A percentile compares a stretch with the other conserved stretches of the same genome.
Evolutionary conservation across 2,113 vertebrate species (phyloP).

Genomic region (Seriola quinqueradiata): DNA sequence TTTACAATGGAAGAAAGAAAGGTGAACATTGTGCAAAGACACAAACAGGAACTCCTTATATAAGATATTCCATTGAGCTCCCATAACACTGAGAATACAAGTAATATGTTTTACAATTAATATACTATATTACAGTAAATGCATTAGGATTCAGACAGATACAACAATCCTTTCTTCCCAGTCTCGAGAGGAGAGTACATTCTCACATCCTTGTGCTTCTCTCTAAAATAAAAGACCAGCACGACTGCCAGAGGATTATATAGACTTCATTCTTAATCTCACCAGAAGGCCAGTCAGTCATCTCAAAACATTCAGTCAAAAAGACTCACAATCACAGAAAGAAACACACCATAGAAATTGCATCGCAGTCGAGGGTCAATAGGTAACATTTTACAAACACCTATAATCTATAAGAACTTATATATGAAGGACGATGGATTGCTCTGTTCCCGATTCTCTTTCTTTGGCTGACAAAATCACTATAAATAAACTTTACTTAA

Average conservation of each 20-base stretch:
- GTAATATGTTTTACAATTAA: constrained; percentile 73
- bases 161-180: constrained; percentile 58
- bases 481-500: constrained; percentile 70
- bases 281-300: constrained; percentile 65
- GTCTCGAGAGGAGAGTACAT: constrained; percentile 68
- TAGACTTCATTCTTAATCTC: constrained; percentile 68
- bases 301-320: constrained; percentile 80
- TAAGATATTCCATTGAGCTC: constrained; percentile 71
- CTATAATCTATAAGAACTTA: constrained; percentile 57
- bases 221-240: constrained; percentile 56
- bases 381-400: constrained; percentile 73
- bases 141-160: constrained; percentile 66
- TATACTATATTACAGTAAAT: constrained; percentile 77
- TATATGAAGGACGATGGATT: constrained; percentile 68
- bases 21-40: constrained; percentile 82
- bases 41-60: constrained; percentile 63
- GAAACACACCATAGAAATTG: constrained; percentile 74
- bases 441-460: constrained; percentile 72
- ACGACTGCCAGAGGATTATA: constrained; percentile 28
- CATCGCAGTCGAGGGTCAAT: constrained; percentile 74
- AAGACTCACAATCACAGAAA: constrained; percentile 71
- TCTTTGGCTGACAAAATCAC: constrained; percentile 86
- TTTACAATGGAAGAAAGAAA: constrained; percentile 80
- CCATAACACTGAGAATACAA: constrained; percentile 74
- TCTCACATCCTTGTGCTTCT: constrained; percentile 76